Evolutionary conservation across 1,140 invertebrate genomes (phyloP), one percentile per base, ranked within the genome.

Genomic region (Paraescarpia echinospica): DNA sequence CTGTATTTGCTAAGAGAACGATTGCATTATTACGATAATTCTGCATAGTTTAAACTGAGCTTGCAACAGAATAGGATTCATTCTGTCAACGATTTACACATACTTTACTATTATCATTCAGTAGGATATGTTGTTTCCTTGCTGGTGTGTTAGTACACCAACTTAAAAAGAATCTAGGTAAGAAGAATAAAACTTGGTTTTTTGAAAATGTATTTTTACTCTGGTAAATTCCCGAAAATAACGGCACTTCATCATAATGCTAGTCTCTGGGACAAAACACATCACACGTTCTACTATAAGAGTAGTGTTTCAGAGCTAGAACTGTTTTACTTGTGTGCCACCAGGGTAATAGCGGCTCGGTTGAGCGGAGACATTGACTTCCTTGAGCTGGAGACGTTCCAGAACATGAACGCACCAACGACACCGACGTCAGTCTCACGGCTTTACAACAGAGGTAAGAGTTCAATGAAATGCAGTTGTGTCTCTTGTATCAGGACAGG

Each of bases 321-420:
- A 35, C 41, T 92, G 41, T 59, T 92, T 77, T 34, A 89, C 34
- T 6, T 12, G 41, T 33, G 12, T 93, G 41, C 34, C 92, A 94
- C 35, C 93, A 96, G 96, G 95, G 96, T 98, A 34, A 97, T 98
- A 59, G 97, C 97, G 0, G 98, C 98, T 1, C 97, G 98, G 93
- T 96, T 99, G 1, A 98, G 97, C 95, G 98, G 98, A 9, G 97
- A 97, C 35, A 94, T 99, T 22, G 98, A 99, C 94, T 98, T 99
- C 95, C 96, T 98, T 92, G 97, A 98, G 51, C 95, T 99, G 33
- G 95, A 95, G 93, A 95, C 95, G 91, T 95, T 95, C 51, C 33
- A 77, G 33, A 91, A 93, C 48, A 22, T 91, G 33, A 77, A 77
- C 22, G 14, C 59, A 31, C 59, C 59, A 77, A 31, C 12, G 0